Percentiles rank a stretch among this genome's conserved stretches.
These are phyloP conservation scores for Vanessa cardui DNA, from an alignment of 2,888 invertebrate species.

Conservation along the genomic window DNA sequence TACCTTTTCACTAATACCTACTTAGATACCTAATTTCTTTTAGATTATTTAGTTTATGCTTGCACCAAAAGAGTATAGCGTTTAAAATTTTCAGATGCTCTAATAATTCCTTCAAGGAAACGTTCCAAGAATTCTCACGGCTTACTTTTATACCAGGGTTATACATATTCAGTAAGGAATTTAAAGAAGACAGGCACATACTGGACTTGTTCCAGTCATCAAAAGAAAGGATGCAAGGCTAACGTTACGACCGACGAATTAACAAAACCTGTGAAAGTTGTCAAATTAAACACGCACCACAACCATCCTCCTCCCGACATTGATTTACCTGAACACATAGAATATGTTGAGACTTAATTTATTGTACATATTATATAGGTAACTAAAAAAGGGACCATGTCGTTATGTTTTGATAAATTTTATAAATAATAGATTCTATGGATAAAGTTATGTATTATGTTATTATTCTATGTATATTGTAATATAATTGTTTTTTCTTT, in stretches of 20 bases:
- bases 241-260: constrained; percentile 56
- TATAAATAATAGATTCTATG: neutral
- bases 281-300: constrained; percentile 51
- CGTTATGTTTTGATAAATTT: constrained; percentile 3
- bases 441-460: neutral
- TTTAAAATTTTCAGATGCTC: constrained; percentile 6
- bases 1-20: no score
- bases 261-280: constrained; percentile 45
- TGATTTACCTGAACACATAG: constrained; percentile 46
- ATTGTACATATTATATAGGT: neutral
- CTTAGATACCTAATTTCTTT: neutral
- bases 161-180: constrained; percentile 65
- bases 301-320: constrained; percentile 57
- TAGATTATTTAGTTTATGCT: neutral
- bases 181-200: constrained; percentile 56
- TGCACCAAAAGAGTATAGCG: neutral
- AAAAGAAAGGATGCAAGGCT: constrained; percentile 67
- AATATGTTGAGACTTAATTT: constrained; percentile 32
- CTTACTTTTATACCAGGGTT: constrained; percentile 57
- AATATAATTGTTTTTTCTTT: neutral
- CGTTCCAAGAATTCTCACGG: constrained; percentile 50
- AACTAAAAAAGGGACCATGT: neutral
- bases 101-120: constrained; percentile 33
- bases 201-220: constrained; percentile 71
- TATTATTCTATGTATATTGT: neutral